These are phyloP conservation scores for Crenichthys baileyi DNA, from an alignment of 2,797 vertebrate species.

Conservation along the genomic window DNA sequence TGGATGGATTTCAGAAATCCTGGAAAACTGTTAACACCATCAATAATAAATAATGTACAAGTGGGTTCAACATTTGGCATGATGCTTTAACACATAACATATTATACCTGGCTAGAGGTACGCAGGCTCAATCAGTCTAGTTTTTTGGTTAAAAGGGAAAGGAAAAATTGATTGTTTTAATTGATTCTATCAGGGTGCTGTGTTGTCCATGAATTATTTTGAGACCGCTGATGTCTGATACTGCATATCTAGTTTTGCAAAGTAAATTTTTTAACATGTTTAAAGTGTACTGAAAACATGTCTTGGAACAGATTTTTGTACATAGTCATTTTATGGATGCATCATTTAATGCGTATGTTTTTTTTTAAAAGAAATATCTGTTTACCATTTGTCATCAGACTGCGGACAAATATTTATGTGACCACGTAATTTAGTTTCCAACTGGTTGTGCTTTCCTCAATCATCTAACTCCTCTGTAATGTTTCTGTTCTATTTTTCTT, in stretches of 20 bases:
- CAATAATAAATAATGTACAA: background rate
- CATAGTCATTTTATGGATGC: background rate
- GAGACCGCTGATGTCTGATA: background rate
- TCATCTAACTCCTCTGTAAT: constrained; percentile 33
- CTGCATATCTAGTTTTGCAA: background rate
- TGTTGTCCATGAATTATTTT: background rate
- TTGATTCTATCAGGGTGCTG: background rate
- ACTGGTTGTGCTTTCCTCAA: constrained; percentile 2
- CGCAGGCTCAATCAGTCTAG: background rate
- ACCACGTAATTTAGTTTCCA: constrained; percentile 36
- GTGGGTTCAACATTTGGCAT: background rate
- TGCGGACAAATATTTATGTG: constrained; percentile 21
- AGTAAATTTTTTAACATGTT: background rate
- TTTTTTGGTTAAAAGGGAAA: background rate
- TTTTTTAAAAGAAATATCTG: constrained; percentile 20
- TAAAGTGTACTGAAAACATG: background rate
- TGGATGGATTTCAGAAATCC: background rate
- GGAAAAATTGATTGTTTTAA: background rate
- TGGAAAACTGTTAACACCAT: no score
- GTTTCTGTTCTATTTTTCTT: constrained; percentile 64
- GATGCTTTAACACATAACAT: background rate
- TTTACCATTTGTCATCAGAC: constrained; percentile 1
- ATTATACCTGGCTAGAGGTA: background rate
- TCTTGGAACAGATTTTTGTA: no score
- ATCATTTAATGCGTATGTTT: constrained; percentile 13